phyloP scores from a whole-genome alignment of 2,888 invertebrate genomes.

The Tipula unca region DNA sequence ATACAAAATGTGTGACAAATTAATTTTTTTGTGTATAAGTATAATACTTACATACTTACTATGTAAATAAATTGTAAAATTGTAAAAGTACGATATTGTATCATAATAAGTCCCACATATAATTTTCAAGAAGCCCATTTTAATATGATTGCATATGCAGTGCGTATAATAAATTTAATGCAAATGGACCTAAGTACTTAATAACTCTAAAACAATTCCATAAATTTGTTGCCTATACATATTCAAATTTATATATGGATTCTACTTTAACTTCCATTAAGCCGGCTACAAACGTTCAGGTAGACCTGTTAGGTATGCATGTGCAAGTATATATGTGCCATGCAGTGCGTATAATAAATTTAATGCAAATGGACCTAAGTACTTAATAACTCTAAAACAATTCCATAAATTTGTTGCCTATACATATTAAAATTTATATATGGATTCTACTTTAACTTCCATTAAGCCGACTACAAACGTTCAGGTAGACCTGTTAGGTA shows the following conservation, averaged over 20 bases:
- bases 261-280: not conserved
- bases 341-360: not conserved
- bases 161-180: not conserved
- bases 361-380: not conserved
- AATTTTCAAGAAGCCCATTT: not conserved
- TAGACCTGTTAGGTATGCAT: too few relatives aligned
- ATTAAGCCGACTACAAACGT: too few relatives aligned
- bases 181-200: not conserved
- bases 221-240: not conserved
- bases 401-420: not conserved
- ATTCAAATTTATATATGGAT: not conserved
- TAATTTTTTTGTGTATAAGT: not conserved
- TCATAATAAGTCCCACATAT: not conserved
- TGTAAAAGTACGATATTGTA: too few relatives aligned
- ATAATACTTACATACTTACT: not conserved
- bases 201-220: not conserved
- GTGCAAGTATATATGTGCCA: too few relatives aligned
- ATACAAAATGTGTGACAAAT: not conserved
- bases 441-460: not conserved
- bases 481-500: too few relatives aligned
- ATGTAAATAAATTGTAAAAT: not conserved
- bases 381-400: not conserved
- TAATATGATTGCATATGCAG: not conserved
- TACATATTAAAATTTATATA: not conserved
- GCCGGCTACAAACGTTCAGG: too few relatives aligned